Evolutionary conservation across 2,888 invertebrate genomes (phyloP).

Genomic region (Scaptomyza flava): DNA sequence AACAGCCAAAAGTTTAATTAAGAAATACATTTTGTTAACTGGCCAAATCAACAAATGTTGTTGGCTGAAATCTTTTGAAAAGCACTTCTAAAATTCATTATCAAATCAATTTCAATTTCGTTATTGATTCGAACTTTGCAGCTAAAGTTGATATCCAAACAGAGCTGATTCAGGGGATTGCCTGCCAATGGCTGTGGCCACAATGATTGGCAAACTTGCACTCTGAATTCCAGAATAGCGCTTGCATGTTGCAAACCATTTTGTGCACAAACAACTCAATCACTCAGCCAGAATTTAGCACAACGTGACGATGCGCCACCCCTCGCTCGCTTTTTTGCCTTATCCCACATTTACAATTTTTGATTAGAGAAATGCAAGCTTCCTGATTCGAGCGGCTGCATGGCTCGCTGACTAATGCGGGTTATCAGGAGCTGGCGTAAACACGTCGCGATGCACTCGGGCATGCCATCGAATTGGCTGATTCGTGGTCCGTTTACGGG

Average conservation of each 20-base stretch:
- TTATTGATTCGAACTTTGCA: constrained; percentile 26
- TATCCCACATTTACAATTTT: constrained; percentile 62
- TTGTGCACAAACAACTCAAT: constrained; percentile 75
- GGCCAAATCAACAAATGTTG: constrained; percentile 1
- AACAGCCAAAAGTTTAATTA: constrained; percentile 6
- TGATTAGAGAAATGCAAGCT: constrained; percentile 76
- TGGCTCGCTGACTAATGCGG: constrained; percentile 62
- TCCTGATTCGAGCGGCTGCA: constrained; percentile 55
- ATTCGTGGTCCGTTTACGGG: constrained; percentile 25
- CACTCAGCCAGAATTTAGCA: constrained; percentile 56
- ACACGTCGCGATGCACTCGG: constrained; percentile 36
- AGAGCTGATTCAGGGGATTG: constrained; percentile 38
- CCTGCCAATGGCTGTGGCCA: constrained; percentile 36
- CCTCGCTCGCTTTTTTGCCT: constrained; percentile 23
- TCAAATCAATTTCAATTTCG: constrained; percentile 51
- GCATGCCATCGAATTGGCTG: constrained; percentile 22
- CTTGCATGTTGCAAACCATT: constrained; percentile 53
- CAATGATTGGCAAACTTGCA: constrained; percentile 45
- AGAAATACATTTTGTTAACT: not conserved
- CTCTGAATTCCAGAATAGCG: constrained; percentile 40
- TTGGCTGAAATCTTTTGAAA: not conserved
- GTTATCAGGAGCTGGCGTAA: constrained; percentile 61
- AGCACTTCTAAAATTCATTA: constrained; percentile 25
- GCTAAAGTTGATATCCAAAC: constrained; percentile 31
- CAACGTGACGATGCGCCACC: constrained; percentile 28